Percentiles rank a stretch among this genome's conserved stretches.
These are phyloP conservation scores for Sarotherodon lohbergeri DNA, from an alignment of 2,113 vertebrate species.

Conservation along the genomic window DNA sequence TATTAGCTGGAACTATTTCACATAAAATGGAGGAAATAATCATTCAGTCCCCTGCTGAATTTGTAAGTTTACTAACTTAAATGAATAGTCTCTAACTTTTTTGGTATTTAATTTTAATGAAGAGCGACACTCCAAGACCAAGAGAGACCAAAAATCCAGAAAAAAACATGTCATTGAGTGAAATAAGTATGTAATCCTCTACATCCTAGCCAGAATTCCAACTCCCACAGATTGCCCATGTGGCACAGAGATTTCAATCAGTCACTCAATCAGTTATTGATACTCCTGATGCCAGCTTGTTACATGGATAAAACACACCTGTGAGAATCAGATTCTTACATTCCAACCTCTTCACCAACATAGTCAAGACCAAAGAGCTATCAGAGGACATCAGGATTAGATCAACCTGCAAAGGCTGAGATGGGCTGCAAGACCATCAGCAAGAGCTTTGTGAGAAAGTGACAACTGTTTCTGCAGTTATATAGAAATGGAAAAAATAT, in stretches of 20 bases:
- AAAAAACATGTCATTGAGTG: background rate
- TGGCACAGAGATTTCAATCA: background rate
- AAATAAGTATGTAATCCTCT: background rate
- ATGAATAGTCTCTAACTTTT: background rate
- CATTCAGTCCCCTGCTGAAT: background rate
- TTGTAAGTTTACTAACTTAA: background rate
- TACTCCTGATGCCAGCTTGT: background rate
- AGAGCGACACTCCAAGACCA: background rate
- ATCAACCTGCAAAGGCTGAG: background rate
- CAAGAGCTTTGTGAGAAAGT: background rate
- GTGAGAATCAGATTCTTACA: background rate
- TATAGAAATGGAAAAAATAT: background rate
- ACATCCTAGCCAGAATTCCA: rapidly evolving
- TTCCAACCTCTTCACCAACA: background rate
- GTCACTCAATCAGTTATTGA: background rate
- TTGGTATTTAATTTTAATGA: background rate
- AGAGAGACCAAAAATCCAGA: background rate
- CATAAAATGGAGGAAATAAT: background rate
- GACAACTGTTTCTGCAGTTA: background rate
- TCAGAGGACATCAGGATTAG: background rate
- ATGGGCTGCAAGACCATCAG: background rate
- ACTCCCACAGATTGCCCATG: background rate
- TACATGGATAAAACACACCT: background rate
- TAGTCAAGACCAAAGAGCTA: background rate
- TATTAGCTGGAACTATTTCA: background rate